Evolutionary conservation across 2,113 vertebrate genomes (phyloP).

Genomic region (Cyanoramphus novaezelandiae): DNA sequence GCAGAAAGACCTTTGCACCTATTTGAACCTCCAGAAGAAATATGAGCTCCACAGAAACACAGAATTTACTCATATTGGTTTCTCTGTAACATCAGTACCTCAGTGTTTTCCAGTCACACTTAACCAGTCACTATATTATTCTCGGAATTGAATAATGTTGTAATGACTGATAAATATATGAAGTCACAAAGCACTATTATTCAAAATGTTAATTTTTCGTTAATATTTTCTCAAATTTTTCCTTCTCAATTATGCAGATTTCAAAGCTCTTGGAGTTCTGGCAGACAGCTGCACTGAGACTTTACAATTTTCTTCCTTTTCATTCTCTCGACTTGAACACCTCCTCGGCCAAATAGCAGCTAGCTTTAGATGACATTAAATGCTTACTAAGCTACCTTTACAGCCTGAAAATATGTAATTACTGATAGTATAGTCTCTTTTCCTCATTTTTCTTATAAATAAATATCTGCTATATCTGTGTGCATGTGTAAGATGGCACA

Average conservation of each 20-base stretch:
- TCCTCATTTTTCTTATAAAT: background rate
- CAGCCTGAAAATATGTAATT: background rate
- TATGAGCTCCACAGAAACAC: background rate
- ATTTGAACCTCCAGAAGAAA: background rate
- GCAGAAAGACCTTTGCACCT: background rate
- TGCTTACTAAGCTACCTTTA: background rate
- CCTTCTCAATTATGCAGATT: background rate
- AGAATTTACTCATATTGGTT: background rate
- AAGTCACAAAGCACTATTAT: background rate
- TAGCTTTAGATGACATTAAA: background rate
- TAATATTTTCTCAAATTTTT: background rate
- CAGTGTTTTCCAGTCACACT: background rate
- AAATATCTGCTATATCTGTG: background rate
- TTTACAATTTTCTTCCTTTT: background rate
- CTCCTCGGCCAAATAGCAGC: background rate
- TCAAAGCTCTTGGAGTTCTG: background rate
- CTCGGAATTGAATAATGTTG: background rate
- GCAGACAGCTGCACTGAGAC: background rate
- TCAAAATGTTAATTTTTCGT: background rate
- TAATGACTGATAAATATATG: background rate
- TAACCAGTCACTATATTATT: background rate
- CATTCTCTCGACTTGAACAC: background rate
- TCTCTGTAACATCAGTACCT: background rate
- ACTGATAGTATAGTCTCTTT: background rate
- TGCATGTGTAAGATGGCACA: background rate